Base-by-base conservation (phyloP, 2,888 invertebrate genomes). In the Ectemnius continuus region DNA sequence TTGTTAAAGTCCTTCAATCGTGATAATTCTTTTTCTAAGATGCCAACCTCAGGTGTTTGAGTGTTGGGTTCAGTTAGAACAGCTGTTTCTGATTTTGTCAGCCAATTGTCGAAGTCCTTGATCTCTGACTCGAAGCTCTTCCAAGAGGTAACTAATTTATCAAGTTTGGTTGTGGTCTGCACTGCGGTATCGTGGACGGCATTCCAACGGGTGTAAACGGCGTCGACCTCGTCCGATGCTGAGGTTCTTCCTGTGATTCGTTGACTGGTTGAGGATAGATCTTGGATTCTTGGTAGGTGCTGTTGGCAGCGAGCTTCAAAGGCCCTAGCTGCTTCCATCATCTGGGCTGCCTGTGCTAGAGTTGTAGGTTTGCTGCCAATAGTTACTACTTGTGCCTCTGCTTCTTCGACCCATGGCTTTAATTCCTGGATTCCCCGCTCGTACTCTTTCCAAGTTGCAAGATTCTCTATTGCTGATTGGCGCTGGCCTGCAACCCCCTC, bases 381-480 rank as follows among this genome's bases (percentile, higher is more conserved):
- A 75, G 93, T 93, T 18, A 94, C 93, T 28, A 97, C 93, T 91
- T 95, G 95, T n/a, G 94, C 91, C 92, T 98, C 98, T 18, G 96
- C 96, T 88, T 96, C 94, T 89, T 97, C 96, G 69, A 98, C 94
- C 95, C 97, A 97, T 0, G 97, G 97, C 88, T 96, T 95, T 64
- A 98, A 94, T 89, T 96, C 94, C 73, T 95, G 93, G 45, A 97
- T 93, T 68, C 94, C 95, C 59, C 94, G 93, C 91, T 97, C 96
- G 90, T 97, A 97, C 84, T 94, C 94, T 87, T 97, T 95, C 96
- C 97, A 97, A 79, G 95, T 96, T 48, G 94, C 94, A 61, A 97
- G 92, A 88, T 97, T 97, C 85, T 95, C 94, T 77, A 94, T 93
- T 0, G 97, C 95, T 2, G 94, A 93, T 83, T 94, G 94, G 13